Base-by-base conservation (phyloP, 2,113 vertebrate species). In the Carassius auratus region DNA sequence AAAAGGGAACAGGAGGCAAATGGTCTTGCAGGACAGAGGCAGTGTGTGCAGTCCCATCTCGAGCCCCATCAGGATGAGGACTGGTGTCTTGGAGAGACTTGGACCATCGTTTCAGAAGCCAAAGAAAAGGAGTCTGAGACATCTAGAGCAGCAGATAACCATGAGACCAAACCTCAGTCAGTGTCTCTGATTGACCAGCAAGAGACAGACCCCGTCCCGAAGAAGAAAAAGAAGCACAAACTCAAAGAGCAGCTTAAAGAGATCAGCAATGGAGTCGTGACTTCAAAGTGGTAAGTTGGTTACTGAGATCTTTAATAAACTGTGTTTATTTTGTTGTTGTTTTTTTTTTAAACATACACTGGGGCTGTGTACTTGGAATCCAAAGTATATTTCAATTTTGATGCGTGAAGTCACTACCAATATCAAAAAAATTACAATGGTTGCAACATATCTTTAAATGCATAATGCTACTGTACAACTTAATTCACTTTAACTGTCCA, bases 61-160 rank as follows among this genome's bases (percentile, higher is more conserved):
- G 91, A 94, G 45, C 45, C 82, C 0, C 66, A 42, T 71, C 93
- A 91, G 64, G 94, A 95, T n/a, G 94, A 95, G 87, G 94, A 95
- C 33, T 94, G 95, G 94, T 92, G 92, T 90, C 91, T 92, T 14
- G 90, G 90, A 0, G 93, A 93, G 52, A 84, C 91, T 15, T 94
- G 94, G 94, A 92, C 89, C 52, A 85, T 95, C 1, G 81, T 79
- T 0, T n/a, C 90, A 8, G 48, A 81, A 23, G 66, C 80, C 33
- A 76, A 78, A 21, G 26, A 62, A 50, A 88, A 21, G 2, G 1
- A 55, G 74, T 5, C 19, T 1, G 13, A 48, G 12, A 15, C 42
- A 1, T 74, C 69, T 19, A 84, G 88, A 59, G 83, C 71, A 66
- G 42, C 86, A 1, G 79, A 91, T 19, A 81, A 76, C 14, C 87